Evolutionary conservation across 2,113 vertebrate genomes (phyloP), one percentile per base, ranked within the genome.

Genomic region (Microtus montanus): DNA sequence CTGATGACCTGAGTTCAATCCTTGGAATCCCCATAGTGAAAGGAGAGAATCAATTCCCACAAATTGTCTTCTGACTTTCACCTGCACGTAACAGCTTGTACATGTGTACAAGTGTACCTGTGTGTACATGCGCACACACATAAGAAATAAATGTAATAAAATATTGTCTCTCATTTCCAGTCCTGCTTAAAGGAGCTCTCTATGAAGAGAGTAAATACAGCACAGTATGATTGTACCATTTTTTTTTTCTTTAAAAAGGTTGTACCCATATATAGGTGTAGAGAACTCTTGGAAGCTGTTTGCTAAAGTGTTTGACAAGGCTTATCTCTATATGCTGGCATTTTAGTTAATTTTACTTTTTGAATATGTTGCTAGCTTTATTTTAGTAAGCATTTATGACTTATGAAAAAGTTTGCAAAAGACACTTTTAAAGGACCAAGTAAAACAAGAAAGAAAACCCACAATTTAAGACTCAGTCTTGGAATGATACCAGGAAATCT

Each of bases 271-370:
- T 17, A 30, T 0, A 10, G 19, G 7, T 20, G 49, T 15, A 71
- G 28, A 19, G 87, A 92, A 88, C 75, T 85, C 19, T 66, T 80
- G 14, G 49, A 75, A 94, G 26, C 1, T 82, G 38, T 54, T 58
- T 83, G 41, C 38, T 87, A 77, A 90, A 85, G 79, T 94, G 79
- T 52, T 90, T 86, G 49, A 41, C 41, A 91, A 64, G 66, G 17
- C 5, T 82, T 90, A 79, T 79, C 14, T 66, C 1, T 74, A 2
- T 71, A 75, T 86, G 54, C 20, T 77, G 38, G 38, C 7, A 80
- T n/a, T 82, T 75, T 61, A 35, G 28, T 41, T 87, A 71, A 87
- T 83, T 91, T 82, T 94, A 78, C 5, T 61, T 79, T 86, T 86
- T 70, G 4, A 66, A 71, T 68, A 64, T 84, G 92, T 87, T 94